Base-by-base conservation (phyloP, 2,113 vertebrate genomes). In the Nyctereutes procyonoides region DNA sequence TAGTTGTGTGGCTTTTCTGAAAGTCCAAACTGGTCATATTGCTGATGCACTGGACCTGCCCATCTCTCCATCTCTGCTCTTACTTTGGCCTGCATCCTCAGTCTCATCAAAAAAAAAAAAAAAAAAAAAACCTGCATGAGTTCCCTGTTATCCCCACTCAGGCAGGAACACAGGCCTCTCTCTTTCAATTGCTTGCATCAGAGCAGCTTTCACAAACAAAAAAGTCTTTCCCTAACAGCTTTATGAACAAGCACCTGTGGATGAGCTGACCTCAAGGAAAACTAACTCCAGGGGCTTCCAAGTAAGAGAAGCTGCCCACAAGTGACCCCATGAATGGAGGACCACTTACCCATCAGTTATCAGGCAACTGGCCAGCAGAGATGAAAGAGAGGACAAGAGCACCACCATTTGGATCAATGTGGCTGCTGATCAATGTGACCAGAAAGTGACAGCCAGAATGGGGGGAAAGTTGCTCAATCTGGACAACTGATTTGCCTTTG, bases 161-260 rank as follows among this genome's bases (percentile, higher is more conserved):
- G 56, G 26, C n/a, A 92, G 90, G 35, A 35, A 81, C 35, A 38
- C 48, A 65, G 14, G 20, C 19, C 4, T 20, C 5, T 67, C 17
- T 89, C 63, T n/a, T 94, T 69, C 32, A 89, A 60, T 2, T 88
- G 56, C 26, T 63, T 73, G 90, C 28, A 71, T 63, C 62, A 84
- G 22, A 93, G 58, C 28, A 88, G 63, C 11, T 81, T 56, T 56
- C 53, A 91, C 53, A 95, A 71, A 96, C 55, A 79, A 53, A 96
- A 77, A 15, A 38, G 32, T 73, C n/a, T 92, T 93, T 35, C 48
- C 51, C 28, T 20, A 35, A 67, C 2, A 51, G 28, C 76, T 55
- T 74, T 82, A 92, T 30, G 85, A 85, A 93, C 5, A 51, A 94
- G 76, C 22, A 17, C 7, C 51, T 35, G 53, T 11, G 35, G 7